Percentiles rank a stretch among this genome's conserved stretches.
Evolutionary conservation across 2,888 invertebrate species (phyloP).

Genomic region (Venusia cambrica): DNA sequence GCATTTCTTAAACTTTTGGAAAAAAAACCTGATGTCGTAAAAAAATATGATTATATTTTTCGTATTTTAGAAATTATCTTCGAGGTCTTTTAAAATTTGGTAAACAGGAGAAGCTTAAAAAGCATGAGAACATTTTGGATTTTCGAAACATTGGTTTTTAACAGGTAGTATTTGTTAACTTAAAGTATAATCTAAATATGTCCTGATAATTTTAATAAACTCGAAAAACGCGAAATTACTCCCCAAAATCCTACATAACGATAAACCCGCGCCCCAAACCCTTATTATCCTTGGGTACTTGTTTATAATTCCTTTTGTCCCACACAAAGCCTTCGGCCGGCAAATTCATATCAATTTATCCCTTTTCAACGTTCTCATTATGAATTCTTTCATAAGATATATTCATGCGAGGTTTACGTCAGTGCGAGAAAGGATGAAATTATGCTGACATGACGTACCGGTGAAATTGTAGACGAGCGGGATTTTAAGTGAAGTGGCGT

Average conservation of each 20-base stretch:
- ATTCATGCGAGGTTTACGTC: slow-evolving; percentile 37
- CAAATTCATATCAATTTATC: slow-evolving; percentile 73
- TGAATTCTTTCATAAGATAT: slow-evolving; percentile 70
- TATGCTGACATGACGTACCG: slow-evolving; percentile 32
- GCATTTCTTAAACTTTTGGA: too few species aligned
- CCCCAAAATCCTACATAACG: slow-evolving; percentile 15
- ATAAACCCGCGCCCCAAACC: slow-evolving; percentile 18
- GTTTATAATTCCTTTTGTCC: slow-evolving; percentile 71
- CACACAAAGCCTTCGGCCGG: slow-evolving; percentile 49
- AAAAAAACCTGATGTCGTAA: too few species aligned
- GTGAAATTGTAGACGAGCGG: slow-evolving; percentile 25
- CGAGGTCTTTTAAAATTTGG: too few species aligned
- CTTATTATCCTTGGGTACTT: slow-evolving; percentile 50
- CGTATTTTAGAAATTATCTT: too few species aligned
- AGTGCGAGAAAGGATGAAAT: slow-evolving; percentile 28
- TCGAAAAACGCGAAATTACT: slow-evolving; percentile 14
- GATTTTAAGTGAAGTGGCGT: too few species aligned
- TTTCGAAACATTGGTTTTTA: too few species aligned
- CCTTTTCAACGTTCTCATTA: slow-evolving; percentile 56
- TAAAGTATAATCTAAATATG: slow-evolving; percentile 11
- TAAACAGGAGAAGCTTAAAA: too few species aligned
- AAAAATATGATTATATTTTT: too few species aligned
- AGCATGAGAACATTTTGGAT: too few species aligned
- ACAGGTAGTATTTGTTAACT: too few species aligned
- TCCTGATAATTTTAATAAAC: slow-evolving; percentile 13